These are phyloP conservation scores for Pipra filicauda DNA, from an alignment of 2,113 vertebrate species.

Conservation along the genomic window DNA sequence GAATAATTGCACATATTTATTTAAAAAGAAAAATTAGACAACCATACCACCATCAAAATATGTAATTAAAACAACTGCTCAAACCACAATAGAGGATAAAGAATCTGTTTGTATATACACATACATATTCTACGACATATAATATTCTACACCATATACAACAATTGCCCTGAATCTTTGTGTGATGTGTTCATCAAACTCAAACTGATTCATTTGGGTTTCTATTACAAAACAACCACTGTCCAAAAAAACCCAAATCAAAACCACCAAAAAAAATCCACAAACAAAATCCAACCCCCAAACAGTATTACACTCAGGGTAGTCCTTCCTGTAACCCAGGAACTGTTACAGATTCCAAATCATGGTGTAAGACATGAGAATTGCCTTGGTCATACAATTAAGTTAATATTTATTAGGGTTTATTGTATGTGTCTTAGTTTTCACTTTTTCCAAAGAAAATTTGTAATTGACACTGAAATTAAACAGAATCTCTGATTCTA, in stretches of 20 bases:
- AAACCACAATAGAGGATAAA: background rate
- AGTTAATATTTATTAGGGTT: background rate
- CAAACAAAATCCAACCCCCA: background rate
- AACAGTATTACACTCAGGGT: background rate
- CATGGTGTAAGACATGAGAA: background rate
- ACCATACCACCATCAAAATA: background rate
- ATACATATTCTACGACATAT: background rate
- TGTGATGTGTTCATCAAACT: background rate
- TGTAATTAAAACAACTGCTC: background rate
- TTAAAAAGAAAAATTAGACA: background rate
- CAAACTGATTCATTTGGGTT: background rate
- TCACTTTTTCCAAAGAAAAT: background rate
- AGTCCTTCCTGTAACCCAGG: background rate
- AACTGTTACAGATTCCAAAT: background rate
- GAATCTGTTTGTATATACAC: background rate
- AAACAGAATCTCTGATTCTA: background rate
- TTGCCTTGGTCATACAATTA: background rate
- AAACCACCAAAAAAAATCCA: background rate
- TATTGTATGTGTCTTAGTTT: background rate
- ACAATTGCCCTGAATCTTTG: background rate
- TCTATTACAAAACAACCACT: background rate
- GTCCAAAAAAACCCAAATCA: background rate
- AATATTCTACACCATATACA: background rate
- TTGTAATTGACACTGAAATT: background rate
- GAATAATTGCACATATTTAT: background rate